These are phyloP conservation scores for Lerema accius DNA, from an alignment of 1,140 invertebrate species.

Conservation along the genomic window DNA sequence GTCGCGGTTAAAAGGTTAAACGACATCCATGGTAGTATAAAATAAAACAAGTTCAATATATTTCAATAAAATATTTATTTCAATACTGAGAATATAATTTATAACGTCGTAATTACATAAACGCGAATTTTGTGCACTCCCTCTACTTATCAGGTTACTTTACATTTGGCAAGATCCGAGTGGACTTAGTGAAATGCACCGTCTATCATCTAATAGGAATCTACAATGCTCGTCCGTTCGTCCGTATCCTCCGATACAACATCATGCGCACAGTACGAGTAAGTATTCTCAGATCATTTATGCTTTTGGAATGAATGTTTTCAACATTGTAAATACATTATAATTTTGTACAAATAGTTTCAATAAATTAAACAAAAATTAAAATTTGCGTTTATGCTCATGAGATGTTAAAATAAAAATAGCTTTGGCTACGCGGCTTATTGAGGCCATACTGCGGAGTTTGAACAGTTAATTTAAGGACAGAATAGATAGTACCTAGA, in stretches of 20 bases:
- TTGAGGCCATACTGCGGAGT: too few relatives aligned
- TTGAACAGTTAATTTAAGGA: too few relatives aligned
- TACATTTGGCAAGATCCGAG: constrained; percentile 47
- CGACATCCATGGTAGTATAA: too few relatives aligned
- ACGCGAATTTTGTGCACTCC: constrained; percentile 60
- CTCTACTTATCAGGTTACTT: constrained; percentile 21
- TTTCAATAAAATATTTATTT: constrained; percentile 70
- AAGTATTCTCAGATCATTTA: constrained; percentile 42
- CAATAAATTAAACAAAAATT: constrained; percentile 6
- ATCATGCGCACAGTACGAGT: too few relatives aligned
- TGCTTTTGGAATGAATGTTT: constrained; percentile 24
- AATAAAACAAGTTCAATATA: neutral
- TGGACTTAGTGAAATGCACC: constrained; percentile 37
- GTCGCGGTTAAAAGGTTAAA: too few relatives aligned
- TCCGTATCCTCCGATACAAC: too few relatives aligned
- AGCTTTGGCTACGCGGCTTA: neutral
- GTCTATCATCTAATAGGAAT: constrained; percentile 52
- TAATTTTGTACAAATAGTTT: constrained; percentile 21
- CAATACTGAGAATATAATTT: constrained; percentile 66
- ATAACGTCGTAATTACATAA: constrained; percentile 52
- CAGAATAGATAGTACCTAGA: too few relatives aligned
- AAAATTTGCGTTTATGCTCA: neutral
- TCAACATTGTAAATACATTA: constrained; percentile 3
- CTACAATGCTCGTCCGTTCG: constrained; percentile 19
- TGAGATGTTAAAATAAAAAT: neutral